Base-by-base conservation (phyloP, 2,888 invertebrate species). In the Nemurella pictetii region DNA sequence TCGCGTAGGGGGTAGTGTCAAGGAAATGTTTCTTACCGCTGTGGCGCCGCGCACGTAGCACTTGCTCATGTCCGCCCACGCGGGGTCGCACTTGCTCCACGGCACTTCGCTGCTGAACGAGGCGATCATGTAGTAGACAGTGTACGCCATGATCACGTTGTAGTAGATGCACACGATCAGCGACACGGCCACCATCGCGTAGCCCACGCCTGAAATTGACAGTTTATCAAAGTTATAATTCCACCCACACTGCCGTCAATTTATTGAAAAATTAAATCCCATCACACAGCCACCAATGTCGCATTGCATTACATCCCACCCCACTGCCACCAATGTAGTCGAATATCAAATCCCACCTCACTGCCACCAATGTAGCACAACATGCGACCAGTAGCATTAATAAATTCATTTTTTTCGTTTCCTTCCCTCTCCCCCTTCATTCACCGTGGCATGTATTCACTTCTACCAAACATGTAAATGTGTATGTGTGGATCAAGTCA, bases 81-180 rank as follows among this genome's bases (percentile, higher is more conserved):
- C 88, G 2, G 89, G 89, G 84, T 92, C 90, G 88, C 96, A 96
- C 15, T 92, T 92, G 78, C 94, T 94, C 94, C 95, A 96, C 28
- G 92, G 93, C 83, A 96, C 90, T 80, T 92, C 90, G 0, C 92
- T 91, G 12, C 92, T 91, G 86, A 96, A 93, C 0, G 95, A 95
- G 0, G 94, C 94, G 83, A 94, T 93, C 36, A 94, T 94, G 89
- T 96, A 96, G 89, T 95, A 95, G 27, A 95, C 89, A 0, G 95
- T 94, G 94, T 96, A 96, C 0, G 94, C 93, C 78, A 96, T 94
- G 86, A 96, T 95, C 72, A 96, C 93, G 94, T 95, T 96, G 90
- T 96, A 96, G 89, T 96, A 96, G 87, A 95, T 92, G 26, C 94
- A 94, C 83, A 95, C 93, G 83, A 91, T 89, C 75, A 95, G 90